phyloP scores from a whole-genome alignment of 1,140 invertebrate genomes.

The Holcopasites calliopsidis region DNA sequence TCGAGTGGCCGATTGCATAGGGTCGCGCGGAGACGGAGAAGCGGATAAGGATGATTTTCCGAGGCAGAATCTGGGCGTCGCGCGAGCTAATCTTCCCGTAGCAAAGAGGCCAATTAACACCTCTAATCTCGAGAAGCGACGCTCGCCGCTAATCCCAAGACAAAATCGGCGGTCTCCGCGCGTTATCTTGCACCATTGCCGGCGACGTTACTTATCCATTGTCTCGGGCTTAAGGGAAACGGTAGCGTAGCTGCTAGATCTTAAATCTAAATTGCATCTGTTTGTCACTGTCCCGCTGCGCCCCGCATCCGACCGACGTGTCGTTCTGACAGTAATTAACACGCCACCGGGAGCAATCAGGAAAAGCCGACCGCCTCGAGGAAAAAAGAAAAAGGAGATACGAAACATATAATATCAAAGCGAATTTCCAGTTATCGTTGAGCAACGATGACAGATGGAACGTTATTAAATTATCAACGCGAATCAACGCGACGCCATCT shows the following conservation, averaged over 20 bases:
- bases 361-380: neutral
- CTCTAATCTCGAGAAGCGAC: slow-evolving; percentile 68
- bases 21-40: neutral
- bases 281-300: slow-evolving; percentile 68
- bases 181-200: slow-evolving; percentile 72
- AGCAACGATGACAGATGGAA: no score
- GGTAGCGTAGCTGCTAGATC: slow-evolving; percentile 71
- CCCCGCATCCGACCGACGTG: slow-evolving; percentile 45
- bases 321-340: slow-evolving; percentile 51
- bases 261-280: slow-evolving; percentile 78
- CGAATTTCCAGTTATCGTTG: no score
- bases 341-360: neutral
- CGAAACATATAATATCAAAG: no score
- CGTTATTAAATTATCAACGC: no score
- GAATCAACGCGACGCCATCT: no score
- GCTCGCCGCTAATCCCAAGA: slow-evolving; percentile 65
- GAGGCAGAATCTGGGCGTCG: neutral
- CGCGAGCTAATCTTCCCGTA: neutral
- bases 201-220: slow-evolving; percentile 76
- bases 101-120: slow-evolving; percentile 67
- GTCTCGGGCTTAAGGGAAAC: slow-evolving; percentile 67
- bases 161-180: slow-evolving; percentile 66
- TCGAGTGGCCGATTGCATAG: neutral
- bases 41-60: neutral
- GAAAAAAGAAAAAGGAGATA: no score